Percentiles rank a stretch among this genome's conserved stretches.
phyloP scores from a whole-genome alignment of 1,140 invertebrate genomes.

The Cephus cinctus region DNA sequence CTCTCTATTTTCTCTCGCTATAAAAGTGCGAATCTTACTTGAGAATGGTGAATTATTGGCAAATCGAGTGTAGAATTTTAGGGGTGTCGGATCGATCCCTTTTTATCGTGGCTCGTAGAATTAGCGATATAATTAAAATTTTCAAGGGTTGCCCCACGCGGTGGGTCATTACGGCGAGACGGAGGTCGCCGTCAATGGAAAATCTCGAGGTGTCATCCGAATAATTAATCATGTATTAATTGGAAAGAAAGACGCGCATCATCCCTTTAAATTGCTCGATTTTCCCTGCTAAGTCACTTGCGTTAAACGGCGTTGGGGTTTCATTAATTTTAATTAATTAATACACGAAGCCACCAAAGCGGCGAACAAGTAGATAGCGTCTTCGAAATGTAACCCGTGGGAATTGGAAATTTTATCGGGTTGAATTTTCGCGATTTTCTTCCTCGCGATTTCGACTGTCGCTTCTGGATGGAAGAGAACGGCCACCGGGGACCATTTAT shows the following conservation, averaged over 20 bases:
- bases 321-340: constrained; percentile 16
- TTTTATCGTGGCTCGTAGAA: too few species aligned
- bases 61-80: too few species aligned
- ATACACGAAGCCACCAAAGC: constrained; percentile 4
- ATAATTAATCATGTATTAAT: constrained; percentile 52
- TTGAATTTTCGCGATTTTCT: too few species aligned
- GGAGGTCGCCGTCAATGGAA: not conserved
- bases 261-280: constrained; percentile 38
- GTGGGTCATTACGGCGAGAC: not conserved
- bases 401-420: too few species aligned
- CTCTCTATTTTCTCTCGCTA: too few species aligned
- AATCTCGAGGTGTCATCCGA: constrained; percentile 40
- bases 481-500: too few species aligned
- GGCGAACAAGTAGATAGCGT: not conserved
- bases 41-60: not conserved
- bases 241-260: constrained; percentile 43
- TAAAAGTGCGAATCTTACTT: too few species aligned
- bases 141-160: not conserved
- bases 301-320: constrained; percentile 1
- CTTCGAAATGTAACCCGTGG: not conserved
- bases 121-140: not conserved
- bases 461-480: too few species aligned
- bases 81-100: too few species aligned
- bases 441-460: too few species aligned
- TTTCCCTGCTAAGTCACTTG: constrained; percentile 19